Evolutionary conservation across 1,140 invertebrate genomes (phyloP).

Genomic region (Tetragnatha versicolor): DNA sequence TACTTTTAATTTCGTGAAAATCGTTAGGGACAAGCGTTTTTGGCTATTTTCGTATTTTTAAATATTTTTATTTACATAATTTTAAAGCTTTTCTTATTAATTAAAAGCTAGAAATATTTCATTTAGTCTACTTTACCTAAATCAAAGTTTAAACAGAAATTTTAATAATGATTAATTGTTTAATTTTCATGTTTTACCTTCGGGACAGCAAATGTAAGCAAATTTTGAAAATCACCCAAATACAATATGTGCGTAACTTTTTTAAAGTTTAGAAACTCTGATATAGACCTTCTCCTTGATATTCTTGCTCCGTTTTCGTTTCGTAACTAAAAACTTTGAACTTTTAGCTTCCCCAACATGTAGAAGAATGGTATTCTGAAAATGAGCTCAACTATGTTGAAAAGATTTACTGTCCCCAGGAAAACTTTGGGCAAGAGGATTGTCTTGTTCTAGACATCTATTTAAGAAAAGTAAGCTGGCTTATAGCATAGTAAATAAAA

Average conservation of each 20-base stretch:
- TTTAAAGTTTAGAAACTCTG: not conserved
- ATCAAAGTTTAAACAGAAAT: not conserved
- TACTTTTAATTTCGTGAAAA: no score
- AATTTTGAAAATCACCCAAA: not conserved
- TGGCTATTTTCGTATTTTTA: no score
- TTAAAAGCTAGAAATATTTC: not conserved
- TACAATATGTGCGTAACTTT: not conserved
- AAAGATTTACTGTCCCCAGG: conserved; percentile 14
- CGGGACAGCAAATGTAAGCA: not conserved
- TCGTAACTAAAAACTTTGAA: no score
- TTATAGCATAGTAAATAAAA: not conserved
- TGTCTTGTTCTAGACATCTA: conserved; percentile 29
- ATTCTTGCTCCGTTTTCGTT: no score
- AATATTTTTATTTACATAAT: no score
- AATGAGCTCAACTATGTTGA: not conserved
- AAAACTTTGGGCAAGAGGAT: conserved; percentile 19
- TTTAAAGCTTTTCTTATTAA: not conserved
- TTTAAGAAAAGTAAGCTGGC: not conserved
- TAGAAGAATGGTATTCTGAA: not conserved
- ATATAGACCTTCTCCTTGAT: not conserved
- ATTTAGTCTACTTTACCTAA: not conserved
- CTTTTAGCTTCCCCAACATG: not conserved
- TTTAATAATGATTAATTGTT: not conserved
- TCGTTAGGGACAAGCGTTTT: no score
- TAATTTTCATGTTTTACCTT: not conserved